Evolutionary conservation across 2,888 invertebrate genomes (phyloP).

Genomic region (Leptinotarsa peninsularis): DNA sequence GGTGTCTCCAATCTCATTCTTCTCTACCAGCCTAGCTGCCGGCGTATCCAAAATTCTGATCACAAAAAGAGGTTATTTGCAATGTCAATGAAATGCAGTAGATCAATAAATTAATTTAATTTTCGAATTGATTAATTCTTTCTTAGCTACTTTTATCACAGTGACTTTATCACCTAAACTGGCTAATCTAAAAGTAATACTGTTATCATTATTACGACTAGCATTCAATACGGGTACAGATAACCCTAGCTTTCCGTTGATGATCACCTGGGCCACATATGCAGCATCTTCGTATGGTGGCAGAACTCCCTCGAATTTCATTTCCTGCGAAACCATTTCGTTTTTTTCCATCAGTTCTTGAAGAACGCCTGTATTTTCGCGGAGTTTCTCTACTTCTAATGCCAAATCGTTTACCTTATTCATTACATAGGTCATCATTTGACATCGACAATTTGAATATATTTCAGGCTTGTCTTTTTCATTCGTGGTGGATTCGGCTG

Average conservation of each 20-base stretch:
- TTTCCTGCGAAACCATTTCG: slow-evolving; percentile 38
- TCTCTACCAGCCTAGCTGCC: too few species aligned
- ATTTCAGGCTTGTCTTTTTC: background rate
- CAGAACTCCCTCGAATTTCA: slow-evolving; percentile 49
- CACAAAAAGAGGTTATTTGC: too few species aligned
- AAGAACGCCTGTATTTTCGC: slow-evolving; percentile 44
- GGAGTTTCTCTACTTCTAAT: slow-evolving; percentile 43
- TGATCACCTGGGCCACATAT: slow-evolving; percentile 47
- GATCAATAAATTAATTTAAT: slow-evolving; percentile 42
- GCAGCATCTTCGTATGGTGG: slow-evolving; percentile 45
- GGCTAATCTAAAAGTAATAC: slow-evolving; percentile 54
- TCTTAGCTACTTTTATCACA: slow-evolving; percentile 52
- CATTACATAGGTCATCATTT: slow-evolving; percentile 43
- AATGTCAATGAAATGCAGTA: background rate
- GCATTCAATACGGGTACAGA: slow-evolving; percentile 50
- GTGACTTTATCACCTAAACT: slow-evolving; percentile 53
- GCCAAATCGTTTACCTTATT: slow-evolving; percentile 45
- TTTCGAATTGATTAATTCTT: slow-evolving; percentile 51
- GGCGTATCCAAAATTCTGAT: too few species aligned
- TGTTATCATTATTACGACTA: slow-evolving; percentile 45
- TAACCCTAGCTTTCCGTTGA: slow-evolving; percentile 53
- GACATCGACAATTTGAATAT: background rate
- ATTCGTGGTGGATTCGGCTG: too few species aligned
- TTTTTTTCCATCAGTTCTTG: slow-evolving; percentile 46
- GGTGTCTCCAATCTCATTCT: too few species aligned